Evolutionary conservation across 1,140 invertebrate genomes (phyloP), one percentile per base, ranked within the genome.

Genomic region (Xylocopa sonorina): DNA sequence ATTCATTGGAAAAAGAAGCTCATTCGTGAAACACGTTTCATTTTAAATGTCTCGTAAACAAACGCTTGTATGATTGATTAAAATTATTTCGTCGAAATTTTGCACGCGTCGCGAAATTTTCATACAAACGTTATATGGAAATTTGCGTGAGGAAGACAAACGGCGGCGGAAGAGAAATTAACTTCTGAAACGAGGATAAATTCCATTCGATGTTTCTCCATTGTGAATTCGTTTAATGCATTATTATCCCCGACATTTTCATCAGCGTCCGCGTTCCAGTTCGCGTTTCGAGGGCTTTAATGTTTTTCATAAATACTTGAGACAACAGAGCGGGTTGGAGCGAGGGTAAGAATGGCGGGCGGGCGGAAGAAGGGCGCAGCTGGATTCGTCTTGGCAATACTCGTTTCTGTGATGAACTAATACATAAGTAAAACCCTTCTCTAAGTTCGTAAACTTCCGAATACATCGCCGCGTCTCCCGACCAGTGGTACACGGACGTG

Each of bases 351-450:
- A 60, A 60, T 41, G 27, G 32, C n/a, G 27, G 57, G 53, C n/a
- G 27, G 57, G 53, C 62, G n/a, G 50, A 75, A 71, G 68, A 62
- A 24, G 77, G 46, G 80, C 87, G 67, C 88, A 89, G 88, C 82
- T 89, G 88, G 82, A 57, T 81, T 50, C 68, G 58, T 66, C 53
- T 72, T 55, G 32, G 67, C 79, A 69, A 80, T 80, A 82, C 78
- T 79, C 76, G 83, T 88, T 88, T 75, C 79, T 34, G 69, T 89
- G 88, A 88, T 89, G 86, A 89, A 89, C 80, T 85, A 85, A 89
- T 88, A 87, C 88, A 89, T 88, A 89, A 89, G 78, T 88, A 85
- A 89, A 87, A 81, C 62, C 74, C 67, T 66, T 46, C 68, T 57
- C 32, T 71, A 63, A 80, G 66, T 66, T 82, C 87, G 82, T 88